Evolutionary conservation across 2,113 vertebrate species (phyloP).

Genomic region (Pungitius pungitius): DNA sequence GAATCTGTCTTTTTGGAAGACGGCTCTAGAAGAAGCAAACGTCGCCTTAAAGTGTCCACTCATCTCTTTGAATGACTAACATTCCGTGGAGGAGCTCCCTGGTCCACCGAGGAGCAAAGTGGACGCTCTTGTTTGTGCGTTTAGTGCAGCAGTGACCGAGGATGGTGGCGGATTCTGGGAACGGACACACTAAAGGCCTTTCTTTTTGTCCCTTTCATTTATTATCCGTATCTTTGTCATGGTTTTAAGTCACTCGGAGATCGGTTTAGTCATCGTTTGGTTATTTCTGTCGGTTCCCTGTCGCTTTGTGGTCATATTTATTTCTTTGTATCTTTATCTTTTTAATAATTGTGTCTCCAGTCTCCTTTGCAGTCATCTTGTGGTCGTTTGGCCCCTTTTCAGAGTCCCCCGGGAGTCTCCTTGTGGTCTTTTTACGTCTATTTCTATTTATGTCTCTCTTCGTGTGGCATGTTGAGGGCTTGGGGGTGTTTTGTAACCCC

Average conservation of each 20-base stretch:
- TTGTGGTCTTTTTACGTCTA: not conserved
- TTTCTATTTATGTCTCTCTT: too few species aligned
- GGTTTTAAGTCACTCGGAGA: too few species aligned
- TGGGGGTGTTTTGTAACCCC: too few species aligned
- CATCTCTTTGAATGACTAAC: too few species aligned
- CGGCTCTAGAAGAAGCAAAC: not conserved
- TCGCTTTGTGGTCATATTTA: not conserved
- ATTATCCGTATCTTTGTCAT: too few species aligned
- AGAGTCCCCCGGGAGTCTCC: not conserved
- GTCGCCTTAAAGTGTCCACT: too few species aligned
- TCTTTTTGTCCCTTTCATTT: too few species aligned
- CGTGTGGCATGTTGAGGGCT: too few species aligned
- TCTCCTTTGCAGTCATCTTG: not conserved
- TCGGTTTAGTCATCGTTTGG: too few species aligned
- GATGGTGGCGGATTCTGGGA: not conserved
- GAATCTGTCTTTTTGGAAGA: not conserved
- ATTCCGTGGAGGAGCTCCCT: slow-evolving; percentile 9
- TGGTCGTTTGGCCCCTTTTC: too few species aligned
- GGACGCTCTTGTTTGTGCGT: slow-evolving; percentile 24
- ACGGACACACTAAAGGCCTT: not conserved
- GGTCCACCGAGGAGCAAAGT: slow-evolving; percentile 23
- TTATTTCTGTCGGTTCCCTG: not conserved
- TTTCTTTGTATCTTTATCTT: not conserved
- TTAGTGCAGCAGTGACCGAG: not conserved
- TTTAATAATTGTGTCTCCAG: too few species aligned